phyloP scores from a whole-genome alignment of 2,797 vertebrate genomes.

The Cyclura pinguis region DNA sequence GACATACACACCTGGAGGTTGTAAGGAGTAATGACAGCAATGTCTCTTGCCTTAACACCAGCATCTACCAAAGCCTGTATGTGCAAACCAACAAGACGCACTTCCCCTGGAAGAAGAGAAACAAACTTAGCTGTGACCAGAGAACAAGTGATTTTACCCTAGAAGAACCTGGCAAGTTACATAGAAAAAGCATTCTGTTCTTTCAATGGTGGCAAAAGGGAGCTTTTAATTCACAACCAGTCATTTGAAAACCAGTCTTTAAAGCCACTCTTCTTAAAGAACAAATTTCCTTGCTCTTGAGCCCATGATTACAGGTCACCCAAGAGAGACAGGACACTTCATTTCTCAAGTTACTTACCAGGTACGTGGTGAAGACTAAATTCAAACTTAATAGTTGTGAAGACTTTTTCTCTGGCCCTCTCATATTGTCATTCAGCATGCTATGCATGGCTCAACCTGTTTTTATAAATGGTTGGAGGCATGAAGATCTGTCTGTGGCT shows the following conservation, averaged over 20 bases:
- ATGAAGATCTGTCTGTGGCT: neutral
- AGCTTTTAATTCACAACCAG: neutral
- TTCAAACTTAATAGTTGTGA: neutral
- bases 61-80: conserved; percentile 89
- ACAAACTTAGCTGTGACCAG: conserved; percentile 17
- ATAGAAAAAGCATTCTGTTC: neutral
- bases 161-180: neutral
- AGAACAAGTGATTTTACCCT: neutral
- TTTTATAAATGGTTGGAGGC: neutral
- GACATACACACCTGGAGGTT: conserved; percentile 90
- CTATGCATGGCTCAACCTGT: neutral
- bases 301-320: neutral
- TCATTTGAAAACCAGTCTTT: neutral
- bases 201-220: neutral
- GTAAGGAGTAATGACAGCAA: conserved; percentile 93
- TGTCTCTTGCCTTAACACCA: conserved; percentile 88
- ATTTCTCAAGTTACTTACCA: neutral
- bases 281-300: neutral
- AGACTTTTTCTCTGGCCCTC: neutral
- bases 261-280: neutral
- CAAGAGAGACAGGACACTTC: neutral
- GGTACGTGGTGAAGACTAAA: neutral
- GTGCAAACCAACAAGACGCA: conserved; percentile 88
- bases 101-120: conserved; percentile 86
- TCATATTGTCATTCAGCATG: neutral